A percentile compares a stretch with the other conserved stretches of the same genome.
These are phyloP conservation scores for Anabacerthia variegaticeps DNA, from an alignment of 2,797 vertebrate genomes.

Conservation along the genomic window DNA sequence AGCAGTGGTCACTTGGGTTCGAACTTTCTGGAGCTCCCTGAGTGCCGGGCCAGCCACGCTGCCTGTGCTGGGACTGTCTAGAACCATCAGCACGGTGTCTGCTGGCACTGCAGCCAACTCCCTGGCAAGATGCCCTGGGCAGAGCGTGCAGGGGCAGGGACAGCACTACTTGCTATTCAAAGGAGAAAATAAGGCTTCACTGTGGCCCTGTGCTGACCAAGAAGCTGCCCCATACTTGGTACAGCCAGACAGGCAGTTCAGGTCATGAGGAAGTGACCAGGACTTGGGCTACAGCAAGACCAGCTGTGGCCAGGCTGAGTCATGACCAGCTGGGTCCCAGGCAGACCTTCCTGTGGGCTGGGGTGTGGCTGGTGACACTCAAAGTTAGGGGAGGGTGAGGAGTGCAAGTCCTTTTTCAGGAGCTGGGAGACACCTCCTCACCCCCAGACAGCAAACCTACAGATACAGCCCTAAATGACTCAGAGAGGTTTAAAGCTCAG, in stretches of 20 bases:
- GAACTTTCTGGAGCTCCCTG: background rate
- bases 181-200: background rate
- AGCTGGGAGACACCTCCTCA: background rate
- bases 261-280: background rate
- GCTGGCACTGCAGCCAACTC: background rate
- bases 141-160: background rate
- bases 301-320: background rate
- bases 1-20: background rate
- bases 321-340: background rate
- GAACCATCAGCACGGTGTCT: rapidly evolving
- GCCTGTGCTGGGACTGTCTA: rapidly evolving
- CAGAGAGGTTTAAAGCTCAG: background rate
- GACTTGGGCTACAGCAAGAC: background rate
- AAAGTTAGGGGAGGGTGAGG: background rate
- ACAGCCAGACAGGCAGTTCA: background rate
- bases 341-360: background rate
- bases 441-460: background rate
- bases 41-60: background rate
- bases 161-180: background rate
- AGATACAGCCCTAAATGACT: background rate
- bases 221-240: rapidly evolving
- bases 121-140: background rate
- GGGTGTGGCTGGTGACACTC: rapidly evolving
- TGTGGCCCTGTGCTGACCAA: rapidly evolving
- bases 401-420: background rate